Evolutionary conservation across 2,797 vertebrate genomes (phyloP).

Genomic region (Sylvilagus floridanus): DNA sequence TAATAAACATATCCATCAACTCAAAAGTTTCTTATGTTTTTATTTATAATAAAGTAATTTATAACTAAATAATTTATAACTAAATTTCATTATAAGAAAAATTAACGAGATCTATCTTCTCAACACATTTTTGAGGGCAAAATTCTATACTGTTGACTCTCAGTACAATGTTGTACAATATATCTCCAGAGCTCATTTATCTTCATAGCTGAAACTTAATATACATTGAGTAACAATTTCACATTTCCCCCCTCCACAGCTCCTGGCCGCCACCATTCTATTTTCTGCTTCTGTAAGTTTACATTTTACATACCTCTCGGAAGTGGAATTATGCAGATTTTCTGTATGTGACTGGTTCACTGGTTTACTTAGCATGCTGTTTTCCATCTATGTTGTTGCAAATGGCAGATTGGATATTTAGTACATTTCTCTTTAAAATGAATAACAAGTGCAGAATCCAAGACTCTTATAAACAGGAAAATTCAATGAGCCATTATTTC

Average conservation of each 20-base stretch:
- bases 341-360: not conserved
- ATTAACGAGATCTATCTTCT: not conserved
- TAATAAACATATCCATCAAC: not conserved
- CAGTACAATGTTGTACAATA: not conserved
- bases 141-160: not conserved
- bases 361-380: not conserved
- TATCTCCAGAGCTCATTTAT: not conserved
- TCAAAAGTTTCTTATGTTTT: not conserved
- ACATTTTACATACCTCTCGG: not conserved
- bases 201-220: not conserved
- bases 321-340: not conserved
- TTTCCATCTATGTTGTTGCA: not conserved
- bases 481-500: not conserved
- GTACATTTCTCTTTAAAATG: constrained; percentile 1
- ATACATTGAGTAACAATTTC: not conserved
- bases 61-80: too few relatives aligned
- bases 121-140: not conserved
- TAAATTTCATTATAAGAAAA: not conserved
- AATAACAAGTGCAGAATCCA: not conserved
- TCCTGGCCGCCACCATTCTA: not conserved
- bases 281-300: not conserved
- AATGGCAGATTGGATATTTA: not conserved
- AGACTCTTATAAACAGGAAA: not conserved
- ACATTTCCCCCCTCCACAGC: not conserved
- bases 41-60: too few relatives aligned